Evolutionary conservation across 2,888 invertebrate genomes (phyloP), one percentile per base, ranked within the genome.

Genomic region (Bruchidius siliquastri): DNA sequence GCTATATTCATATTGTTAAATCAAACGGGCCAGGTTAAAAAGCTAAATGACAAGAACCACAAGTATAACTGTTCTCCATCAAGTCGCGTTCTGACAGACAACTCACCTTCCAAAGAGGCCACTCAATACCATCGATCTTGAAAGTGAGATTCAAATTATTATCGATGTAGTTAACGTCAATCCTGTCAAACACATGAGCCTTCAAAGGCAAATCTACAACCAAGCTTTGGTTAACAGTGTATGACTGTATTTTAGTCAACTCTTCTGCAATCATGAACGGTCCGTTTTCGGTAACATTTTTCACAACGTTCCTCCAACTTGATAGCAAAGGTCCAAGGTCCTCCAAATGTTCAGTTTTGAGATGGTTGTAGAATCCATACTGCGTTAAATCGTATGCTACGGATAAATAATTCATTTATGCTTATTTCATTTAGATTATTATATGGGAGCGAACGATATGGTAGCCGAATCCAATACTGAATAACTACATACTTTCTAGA

Each of bases 321-420:
- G 87, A 86, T 3, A 96, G 84, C 72, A 96, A 74, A 10, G 85
- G 82, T 75, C 88, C 88, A 78, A 93, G 86, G 21, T 88, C 88
- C 0, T 88, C 87, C 81, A 90, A 90, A 88, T 94, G 91, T 75
- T 88, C 89, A 4, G 94, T 93, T 76, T 90, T 88, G 0, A 85
- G 84, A 84, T 94, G 94, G 0, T 87, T 86, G 83, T 91, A 91
- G 85, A 90, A 94, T 10, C 86, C 85, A 84, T 94, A 92, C 76
- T 91, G 87, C 21, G 81, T 91, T 90, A 69, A 87, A 86, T 8
- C 82, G 21, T 72, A 71, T 13, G 6, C 68, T 68, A 21, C 26
- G 8, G 8, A 26, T 26, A 8, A 26, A 26, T 4, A 26, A 26
- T 26, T 26, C 3, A 26, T 26, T 26, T 26, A 26, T 26, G 26